phyloP scores from a whole-genome alignment of 2,888 invertebrate genomes.

The Oscheius onirici region DNA sequence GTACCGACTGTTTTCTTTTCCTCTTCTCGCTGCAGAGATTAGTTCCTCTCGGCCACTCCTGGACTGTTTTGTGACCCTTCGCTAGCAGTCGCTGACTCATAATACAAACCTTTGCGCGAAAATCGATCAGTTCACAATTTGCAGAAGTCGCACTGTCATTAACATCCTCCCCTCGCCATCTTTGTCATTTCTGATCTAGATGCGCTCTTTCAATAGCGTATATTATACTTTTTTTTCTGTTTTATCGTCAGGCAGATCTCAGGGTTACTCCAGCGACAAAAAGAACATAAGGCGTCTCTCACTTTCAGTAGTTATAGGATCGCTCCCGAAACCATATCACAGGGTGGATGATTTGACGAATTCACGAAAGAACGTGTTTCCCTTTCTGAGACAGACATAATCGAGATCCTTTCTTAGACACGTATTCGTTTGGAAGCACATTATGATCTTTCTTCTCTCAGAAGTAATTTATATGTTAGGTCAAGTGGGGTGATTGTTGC shows the following conservation, averaged over 20 bases:
- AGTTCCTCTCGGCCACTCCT: constrained; percentile 12
- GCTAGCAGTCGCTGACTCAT: constrained; percentile 25
- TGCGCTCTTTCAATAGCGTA: background rate
- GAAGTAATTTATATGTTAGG: no score
- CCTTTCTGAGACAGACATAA: background rate
- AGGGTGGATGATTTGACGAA: background rate
- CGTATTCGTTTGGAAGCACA: no score
- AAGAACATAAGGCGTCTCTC: no score
- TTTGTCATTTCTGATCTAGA: background rate
- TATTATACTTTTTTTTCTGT: background rate
- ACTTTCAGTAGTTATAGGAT: no score
- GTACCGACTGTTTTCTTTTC: background rate
- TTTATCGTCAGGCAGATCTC: background rate
- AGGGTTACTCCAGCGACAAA: background rate
- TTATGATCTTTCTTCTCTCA: no score
- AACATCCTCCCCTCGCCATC: constrained; percentile 1
- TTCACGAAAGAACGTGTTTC: constrained; percentile 1
- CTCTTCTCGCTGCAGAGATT: constrained; percentile 5
- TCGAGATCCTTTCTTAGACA: background rate
- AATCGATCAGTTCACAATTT: constrained; percentile 29
- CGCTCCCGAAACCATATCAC: constrained; percentile 11
- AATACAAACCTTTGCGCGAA: constrained; percentile 32
- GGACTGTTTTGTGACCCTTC: constrained; percentile 23
- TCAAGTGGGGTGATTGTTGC: no score
- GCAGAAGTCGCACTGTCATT: constrained; percentile 17